Percentiles rank a stretch among this genome's conserved stretches.
phyloP scores from a whole-genome alignment of 2,888 invertebrate genomes.

The Heliconius sara region DNA sequence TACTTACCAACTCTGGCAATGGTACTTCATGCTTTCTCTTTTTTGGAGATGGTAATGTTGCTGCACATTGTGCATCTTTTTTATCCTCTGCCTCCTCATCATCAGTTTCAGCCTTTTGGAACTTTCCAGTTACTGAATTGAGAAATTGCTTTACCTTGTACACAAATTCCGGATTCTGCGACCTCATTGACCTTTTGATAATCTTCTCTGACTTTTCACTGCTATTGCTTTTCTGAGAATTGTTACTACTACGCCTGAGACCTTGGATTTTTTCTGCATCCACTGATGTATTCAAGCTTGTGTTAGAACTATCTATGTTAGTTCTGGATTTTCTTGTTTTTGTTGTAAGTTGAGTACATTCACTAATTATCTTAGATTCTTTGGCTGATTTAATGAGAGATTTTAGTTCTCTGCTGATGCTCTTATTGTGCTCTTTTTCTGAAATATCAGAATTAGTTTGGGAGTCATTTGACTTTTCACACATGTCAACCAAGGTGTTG shows the following conservation, averaged over 20 bases:
- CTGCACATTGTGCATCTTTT: conserved; percentile 56
- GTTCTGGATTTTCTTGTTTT: conserved; percentile 77
- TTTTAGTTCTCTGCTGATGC: conserved; percentile 84
- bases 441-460: conserved; percentile 60
- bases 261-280: conserved; percentile 66
- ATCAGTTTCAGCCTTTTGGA: conserved; percentile 58
- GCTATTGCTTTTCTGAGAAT: conserved; percentile 68
- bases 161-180: conserved; percentile 86
- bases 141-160: conserved; percentile 85
- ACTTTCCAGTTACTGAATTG: conserved; percentile 78
- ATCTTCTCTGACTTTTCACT: conserved; percentile 72
- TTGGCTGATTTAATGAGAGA: conserved; percentile 87
- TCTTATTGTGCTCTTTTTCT: conserved; percentile 73
- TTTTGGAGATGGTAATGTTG: conserved; percentile 50
- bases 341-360: conserved; percentile 82
- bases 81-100: conserved; percentile 64
- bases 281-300: conserved; percentile 71
- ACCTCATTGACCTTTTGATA: conserved; percentile 83
- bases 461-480: conserved; percentile 66
- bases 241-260: conserved; percentile 65
- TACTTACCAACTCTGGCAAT: conserved; percentile 48
- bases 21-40: conserved; percentile 53
- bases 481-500: conserved; percentile 41
- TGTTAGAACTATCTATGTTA: conserved; percentile 74
- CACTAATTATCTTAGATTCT: conserved; percentile 87